Evolutionary conservation across 2,113 vertebrate species (phyloP), one percentile per base, ranked within the genome.

Genomic region (Crotophaga sulcirostris): DNA sequence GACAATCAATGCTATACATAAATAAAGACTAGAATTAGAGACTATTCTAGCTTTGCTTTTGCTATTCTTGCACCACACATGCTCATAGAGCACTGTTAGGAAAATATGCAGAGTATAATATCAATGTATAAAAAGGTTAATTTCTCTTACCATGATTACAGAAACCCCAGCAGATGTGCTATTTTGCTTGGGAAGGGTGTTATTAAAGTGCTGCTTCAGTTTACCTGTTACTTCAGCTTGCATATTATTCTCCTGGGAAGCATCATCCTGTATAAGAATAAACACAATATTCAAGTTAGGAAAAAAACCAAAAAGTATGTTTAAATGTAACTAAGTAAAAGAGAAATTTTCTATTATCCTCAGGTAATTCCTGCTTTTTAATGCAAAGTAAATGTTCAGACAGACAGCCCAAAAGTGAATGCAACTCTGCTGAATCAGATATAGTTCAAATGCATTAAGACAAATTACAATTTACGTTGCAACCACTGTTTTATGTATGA

Each of bases 131-230:
- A 82, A 84, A 89, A 52, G 2, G 31, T 66, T n/a, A 0, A 23
- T 63, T 45, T 92, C 70, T 96, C 99, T 99, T 96, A 99, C 99
- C 99, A 99, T 98, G 97, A 99, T 99, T 60, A 99, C 98, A 6
- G 99, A 99, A 96, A 99, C 99, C 49, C 98, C 99, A 16, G 99
- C 98, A 28, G 98, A 96, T 78, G 98, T 99, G 98, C 95, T 98
- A 98, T 94, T 98, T 97, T 98, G 98, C 97, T 99, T 99, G 89
- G 98, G 98, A 49, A 97, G 95, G 33, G 98, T 98, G 79, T 98
- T 99, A 96, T 98, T 98, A 97, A 99, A 99, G 98, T 99, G 99
- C 97, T 98, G 99, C 97, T 98, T 99, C 92, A 99, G 98, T 99
- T 99, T 99, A 98, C 99, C 99, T 98, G 99, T 99, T 88, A 99